These are phyloP conservation scores for Ancistrus triradiatus DNA, from an alignment of 2,113 vertebrate species.

Conservation along the genomic window DNA sequence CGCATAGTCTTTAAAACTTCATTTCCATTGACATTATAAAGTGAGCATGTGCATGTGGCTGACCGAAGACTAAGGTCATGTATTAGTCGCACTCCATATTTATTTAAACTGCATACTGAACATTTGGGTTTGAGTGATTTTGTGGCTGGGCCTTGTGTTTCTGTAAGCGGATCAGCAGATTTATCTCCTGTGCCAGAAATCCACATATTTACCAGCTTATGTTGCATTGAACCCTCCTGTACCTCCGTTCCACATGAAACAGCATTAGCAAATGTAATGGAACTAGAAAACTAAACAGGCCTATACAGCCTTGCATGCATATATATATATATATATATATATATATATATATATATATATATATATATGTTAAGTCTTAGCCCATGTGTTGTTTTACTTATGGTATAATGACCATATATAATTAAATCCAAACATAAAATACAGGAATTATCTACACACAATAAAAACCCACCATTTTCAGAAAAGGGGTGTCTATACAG, in stretches of 20 bases:
- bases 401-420: no score
- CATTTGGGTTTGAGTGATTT: neutral
- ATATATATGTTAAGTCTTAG: no score
- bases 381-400: neutral
- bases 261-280: conserved; percentile 31
- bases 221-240: conserved; percentile 41
- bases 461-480: no score
- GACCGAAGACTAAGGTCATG: neutral
- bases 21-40: no score
- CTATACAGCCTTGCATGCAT: neutral
- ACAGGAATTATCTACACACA: no score
- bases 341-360: no score
- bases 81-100: neutral
- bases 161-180: conserved; percentile 37
- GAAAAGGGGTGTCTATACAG: no score
- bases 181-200: conserved; percentile 44
- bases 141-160: no score
- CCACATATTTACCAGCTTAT: conserved; percentile 46
- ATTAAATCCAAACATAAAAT: no score
- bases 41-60: neutral
- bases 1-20: no score
- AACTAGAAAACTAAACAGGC: conserved; percentile 41
- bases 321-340: no score
- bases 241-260: conserved; percentile 40
- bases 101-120: neutral